Conservation (phyloP, 2,113 vertebrate species). For the Oncorhynchus masou region DNA sequence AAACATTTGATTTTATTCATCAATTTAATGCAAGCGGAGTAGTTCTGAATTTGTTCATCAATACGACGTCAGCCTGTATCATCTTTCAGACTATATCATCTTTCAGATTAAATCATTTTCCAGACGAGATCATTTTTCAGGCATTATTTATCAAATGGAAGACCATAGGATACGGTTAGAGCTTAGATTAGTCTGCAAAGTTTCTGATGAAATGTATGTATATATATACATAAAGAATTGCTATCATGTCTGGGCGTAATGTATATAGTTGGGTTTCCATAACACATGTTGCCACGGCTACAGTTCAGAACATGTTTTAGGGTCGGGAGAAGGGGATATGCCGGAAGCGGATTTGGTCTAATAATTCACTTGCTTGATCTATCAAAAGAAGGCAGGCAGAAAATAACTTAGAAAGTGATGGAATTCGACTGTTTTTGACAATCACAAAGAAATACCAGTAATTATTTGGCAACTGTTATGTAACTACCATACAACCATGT, state of each 20-base stretch:
- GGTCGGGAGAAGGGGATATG: too few relatives aligned
- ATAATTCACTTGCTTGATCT: neutral
- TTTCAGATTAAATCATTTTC: slow-evolving; percentile 16
- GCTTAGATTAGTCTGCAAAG: slow-evolving; percentile 30
- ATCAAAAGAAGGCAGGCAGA: neutral
- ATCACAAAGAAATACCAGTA: too few relatives aligned
- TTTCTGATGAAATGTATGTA: slow-evolving; percentile 16
- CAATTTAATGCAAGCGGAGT: slow-evolving; percentile 6
- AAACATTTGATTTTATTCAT: slow-evolving; percentile 1
- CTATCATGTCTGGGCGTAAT: neutral
- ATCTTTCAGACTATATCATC: neutral
- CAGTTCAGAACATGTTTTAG: neutral
- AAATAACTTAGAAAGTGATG: too few relatives aligned
- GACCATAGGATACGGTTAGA: slow-evolving; percentile 11
- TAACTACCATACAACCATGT: too few relatives aligned
- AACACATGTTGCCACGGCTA: slow-evolving; percentile 2
- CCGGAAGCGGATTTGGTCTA: neutral
- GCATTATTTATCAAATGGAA: slow-evolving; percentile 9
- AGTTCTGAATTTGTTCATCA: slow-evolving; percentile 30
- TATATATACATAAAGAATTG: slow-evolving; percentile 40
- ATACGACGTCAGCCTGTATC: slow-evolving; percentile 33
- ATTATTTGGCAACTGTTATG: too few relatives aligned
- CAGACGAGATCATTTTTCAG: slow-evolving; percentile 9
- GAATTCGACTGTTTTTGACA: too few relatives aligned
- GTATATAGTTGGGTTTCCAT: slow-evolving; percentile 14